Conservation (phyloP, 2,888 invertebrate genomes). For the Thera obeliscata region DNA sequence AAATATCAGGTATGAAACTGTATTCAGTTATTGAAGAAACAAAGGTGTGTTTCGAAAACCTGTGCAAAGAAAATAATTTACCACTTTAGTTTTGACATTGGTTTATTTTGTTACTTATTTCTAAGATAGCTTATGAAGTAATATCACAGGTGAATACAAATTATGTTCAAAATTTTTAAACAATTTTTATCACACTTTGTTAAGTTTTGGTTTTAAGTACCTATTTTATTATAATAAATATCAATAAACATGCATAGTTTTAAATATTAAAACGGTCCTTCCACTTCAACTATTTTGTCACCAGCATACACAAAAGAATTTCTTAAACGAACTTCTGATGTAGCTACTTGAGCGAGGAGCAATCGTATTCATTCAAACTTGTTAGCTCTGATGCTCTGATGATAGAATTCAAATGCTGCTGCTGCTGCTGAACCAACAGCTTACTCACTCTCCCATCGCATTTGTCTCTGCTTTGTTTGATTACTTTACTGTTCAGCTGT, state of each 20-base stretch:
- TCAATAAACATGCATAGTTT: neutral
- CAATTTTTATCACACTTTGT: slow-evolving; percentile 12
- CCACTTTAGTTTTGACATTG: slow-evolving; percentile 45
- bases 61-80: slow-evolving; percentile 75
- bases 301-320: no score
- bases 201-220: slow-evolving; percentile 3
- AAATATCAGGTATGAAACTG: slow-evolving; percentile 82
- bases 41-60: slow-evolving; percentile 75
- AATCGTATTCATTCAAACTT: no score
- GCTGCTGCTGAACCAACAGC: neutral
- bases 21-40: slow-evolving; percentile 75
- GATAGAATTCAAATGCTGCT: no score
- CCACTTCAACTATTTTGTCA: no score
- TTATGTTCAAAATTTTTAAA: slow-evolving; percentile 3
- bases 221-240: neutral
- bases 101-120: slow-evolving; percentile 27
- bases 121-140: slow-evolving; percentile 41
- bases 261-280: neutral
- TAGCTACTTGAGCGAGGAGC: no score
- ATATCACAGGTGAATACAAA: slow-evolving; percentile 61
- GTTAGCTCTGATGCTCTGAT: no score
- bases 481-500: no score
- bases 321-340: no score
- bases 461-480: neutral
- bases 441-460: neutral